Evolutionary conservation across 2,888 invertebrate genomes (phyloP).

Genomic region (Mesorhabditis sp.): DNA sequence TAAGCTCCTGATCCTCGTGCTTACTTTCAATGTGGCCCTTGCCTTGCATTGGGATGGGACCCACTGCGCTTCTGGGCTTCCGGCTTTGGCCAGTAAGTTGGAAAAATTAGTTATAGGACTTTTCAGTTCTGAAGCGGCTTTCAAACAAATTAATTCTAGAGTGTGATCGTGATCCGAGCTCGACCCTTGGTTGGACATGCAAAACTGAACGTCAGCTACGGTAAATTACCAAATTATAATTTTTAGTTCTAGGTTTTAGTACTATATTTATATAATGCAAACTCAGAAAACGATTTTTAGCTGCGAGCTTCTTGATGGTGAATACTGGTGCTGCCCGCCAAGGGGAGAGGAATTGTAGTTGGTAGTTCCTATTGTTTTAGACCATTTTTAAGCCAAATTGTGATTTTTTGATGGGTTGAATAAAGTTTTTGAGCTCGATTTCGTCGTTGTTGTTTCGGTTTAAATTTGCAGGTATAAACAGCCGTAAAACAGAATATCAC

Average conservation of each 20-base stretch:
- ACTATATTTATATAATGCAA: no score
- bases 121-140: neutral
- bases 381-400: no score
- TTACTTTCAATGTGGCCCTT: no score
- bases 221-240: neutral
- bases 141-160: neutral
- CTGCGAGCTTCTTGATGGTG: neutral
- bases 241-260: no score
- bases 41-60: no score
- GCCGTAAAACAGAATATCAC: neutral
- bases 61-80: neutral
- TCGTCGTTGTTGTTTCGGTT: neutral
- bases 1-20: no score
- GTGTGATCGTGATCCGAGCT: neutral
- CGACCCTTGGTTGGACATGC: neutral
- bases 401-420: no score
- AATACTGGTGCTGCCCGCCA: slow-evolving; percentile 3
- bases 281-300: neutral
- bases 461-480: neutral
- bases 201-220: neutral
- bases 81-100: neutral
- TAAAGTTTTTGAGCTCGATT: no score
- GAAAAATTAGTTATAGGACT: neutral
- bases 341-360: slow-evolving; percentile 1
- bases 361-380: no score